These are phyloP conservation scores for Caerostris darwini DNA, from an alignment of 1,140 invertebrate species.

Conservation along the genomic window DNA sequence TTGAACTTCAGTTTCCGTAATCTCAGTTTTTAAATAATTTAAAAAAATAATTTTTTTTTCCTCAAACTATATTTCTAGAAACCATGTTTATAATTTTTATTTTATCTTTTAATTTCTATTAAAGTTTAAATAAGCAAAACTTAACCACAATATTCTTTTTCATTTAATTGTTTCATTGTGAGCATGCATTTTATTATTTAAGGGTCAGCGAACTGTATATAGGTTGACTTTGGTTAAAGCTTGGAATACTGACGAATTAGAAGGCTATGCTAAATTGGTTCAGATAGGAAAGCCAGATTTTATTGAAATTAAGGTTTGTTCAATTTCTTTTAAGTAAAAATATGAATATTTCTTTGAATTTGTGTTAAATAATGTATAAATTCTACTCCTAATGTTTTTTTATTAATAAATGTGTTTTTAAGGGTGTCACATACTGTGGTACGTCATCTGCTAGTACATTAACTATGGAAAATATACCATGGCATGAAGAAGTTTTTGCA, in stretches of 20 bases:
- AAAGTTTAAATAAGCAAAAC: too few relatives aligned
- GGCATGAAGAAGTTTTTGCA: conserved; percentile 86
- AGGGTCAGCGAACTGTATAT: conserved; percentile 86
- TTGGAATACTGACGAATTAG: conserved; percentile 86
- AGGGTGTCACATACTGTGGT: conserved; percentile 87
- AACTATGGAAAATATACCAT: conserved; percentile 87
- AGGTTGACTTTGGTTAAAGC: conserved; percentile 86
- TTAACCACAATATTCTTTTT: too few relatives aligned
- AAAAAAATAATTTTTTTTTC: too few relatives aligned
- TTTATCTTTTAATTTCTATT: too few relatives aligned
- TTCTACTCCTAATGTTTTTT: background rate
- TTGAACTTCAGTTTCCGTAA: too few relatives aligned
- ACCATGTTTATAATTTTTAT: too few relatives aligned
- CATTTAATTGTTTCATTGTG: too few relatives aligned
- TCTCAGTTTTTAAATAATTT: too few relatives aligned
- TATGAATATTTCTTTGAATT: background rate
- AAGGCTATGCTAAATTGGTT: conserved; percentile 85
- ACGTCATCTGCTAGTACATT: conserved; percentile 84
- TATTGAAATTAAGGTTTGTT: conserved; percentile 86
- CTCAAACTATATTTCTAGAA: too few relatives aligned
- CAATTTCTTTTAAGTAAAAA: background rate
- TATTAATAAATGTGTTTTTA: conserved; percentile 72
- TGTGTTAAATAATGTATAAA: too few relatives aligned
- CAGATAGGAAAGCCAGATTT: conserved; percentile 86
- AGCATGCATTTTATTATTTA: background rate